Percentiles rank a stretch among this genome's conserved stretches.
phyloP scores from a whole-genome alignment of 2,888 invertebrate genomes.

The Dynastes grantii region DNA sequence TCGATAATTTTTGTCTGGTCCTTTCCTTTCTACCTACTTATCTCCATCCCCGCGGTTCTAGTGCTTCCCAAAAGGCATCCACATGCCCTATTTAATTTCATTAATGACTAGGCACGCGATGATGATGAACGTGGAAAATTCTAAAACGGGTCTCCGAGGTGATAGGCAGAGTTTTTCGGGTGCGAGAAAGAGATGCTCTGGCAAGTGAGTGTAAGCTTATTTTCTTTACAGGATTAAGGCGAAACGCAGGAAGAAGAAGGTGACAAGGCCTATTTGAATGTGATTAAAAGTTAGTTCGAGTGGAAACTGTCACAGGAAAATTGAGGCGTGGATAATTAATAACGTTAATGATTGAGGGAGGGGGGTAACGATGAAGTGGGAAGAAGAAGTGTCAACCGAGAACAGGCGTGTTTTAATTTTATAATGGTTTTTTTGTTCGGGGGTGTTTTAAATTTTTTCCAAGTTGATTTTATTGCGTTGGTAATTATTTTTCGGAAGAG shows the following conservation, averaged over 20 bases:
- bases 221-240: constrained; percentile 7
- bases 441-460: not conserved
- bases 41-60: not conserved
- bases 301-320: constrained; percentile 2
- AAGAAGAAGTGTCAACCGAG: no score
- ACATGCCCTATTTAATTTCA: constrained; percentile 22
- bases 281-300: constrained; percentile 35
- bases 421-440: not conserved
- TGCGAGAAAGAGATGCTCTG: not conserved
- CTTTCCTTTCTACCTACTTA: not conserved
- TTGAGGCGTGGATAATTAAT: constrained; percentile 22
- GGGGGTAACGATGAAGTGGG: no score
- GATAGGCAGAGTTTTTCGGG: not conserved
- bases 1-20: not conserved
- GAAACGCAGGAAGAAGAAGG: not conserved
- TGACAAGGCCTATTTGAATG: not conserved
- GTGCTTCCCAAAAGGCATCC: not conserved
- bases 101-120: constrained; percentile 15
- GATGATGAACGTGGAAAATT: not conserved
- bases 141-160: not conserved
- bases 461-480: not conserved
- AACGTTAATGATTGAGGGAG: not conserved
- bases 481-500: no score
- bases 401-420: constrained; percentile 9
- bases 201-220: constrained; percentile 9